Evolutionary conservation across 2,888 invertebrate genomes (phyloP), one percentile per base, ranked within the genome.

Genomic region (Orchesella flavescens): DNA sequence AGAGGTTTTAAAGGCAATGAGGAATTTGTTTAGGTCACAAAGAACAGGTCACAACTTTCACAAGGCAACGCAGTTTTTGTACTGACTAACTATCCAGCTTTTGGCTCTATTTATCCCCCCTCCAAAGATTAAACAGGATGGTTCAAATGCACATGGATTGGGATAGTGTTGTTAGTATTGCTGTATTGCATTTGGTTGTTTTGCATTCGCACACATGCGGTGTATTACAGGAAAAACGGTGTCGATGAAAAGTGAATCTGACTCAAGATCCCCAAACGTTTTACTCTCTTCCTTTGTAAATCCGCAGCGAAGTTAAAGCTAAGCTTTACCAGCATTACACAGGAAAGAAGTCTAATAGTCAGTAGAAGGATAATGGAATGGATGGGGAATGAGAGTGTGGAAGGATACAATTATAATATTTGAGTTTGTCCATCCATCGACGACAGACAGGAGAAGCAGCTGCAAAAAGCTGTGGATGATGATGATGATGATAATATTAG

Each of bases 331-430:
- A 7, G 49, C 34, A 34, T 2, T 34, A 7, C 49, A 12, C 49
- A 49, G 49, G 49, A 49, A 49, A 15, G 49, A 12, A 10, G 44
- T 12, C 7, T 12, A 7, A 44, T 44, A 17, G 59, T 21, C n/a
- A 61, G 24, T 9, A 61, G n/a, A 12, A 66, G 21, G 23, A 63
- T 44, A 44, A 66, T 66, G 66, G 19, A 44, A 24, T 63, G 23
- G 34, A 49, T 49, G 57, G n/a, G n/a, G n/a, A n/a, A n/a, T n/a
- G 21, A 59, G 13, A 59, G 59, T 59, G 12, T 12, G 12, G 7
- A 66, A 9, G 34, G 46, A 44, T 44, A 66, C 43, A 66, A 66
- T 66, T 44, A 66, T 66, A 66, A 66, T 66, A 66, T 66, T 43
- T 46, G 19, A 15, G 66, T 46, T 66, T 17, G 43, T 66, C 66